phyloP scores from a whole-genome alignment of 2,888 invertebrate genomes.

The Lochmaea crataegi region DNA sequence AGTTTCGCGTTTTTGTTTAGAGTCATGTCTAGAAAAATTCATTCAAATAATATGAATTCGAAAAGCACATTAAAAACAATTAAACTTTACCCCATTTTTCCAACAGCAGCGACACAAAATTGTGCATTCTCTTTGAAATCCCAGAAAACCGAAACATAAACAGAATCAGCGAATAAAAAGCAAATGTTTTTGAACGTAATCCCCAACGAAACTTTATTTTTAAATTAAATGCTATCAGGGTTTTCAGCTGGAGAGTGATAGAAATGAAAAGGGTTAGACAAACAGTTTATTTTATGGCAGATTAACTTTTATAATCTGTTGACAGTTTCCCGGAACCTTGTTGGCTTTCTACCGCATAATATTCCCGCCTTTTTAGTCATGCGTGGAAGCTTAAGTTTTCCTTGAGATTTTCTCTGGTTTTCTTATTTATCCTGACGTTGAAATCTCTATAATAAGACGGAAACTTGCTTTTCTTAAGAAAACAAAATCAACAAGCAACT shows the following conservation, averaged over 20 bases:
- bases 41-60: not conserved
- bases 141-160: conserved; percentile 48
- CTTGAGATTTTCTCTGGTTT: conserved; percentile 41
- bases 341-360: conserved; percentile 52
- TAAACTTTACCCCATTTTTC: conserved; percentile 29
- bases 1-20: not conserved
- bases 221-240: conserved; percentile 54
- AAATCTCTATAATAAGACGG: conserved; percentile 45
- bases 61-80: conserved; percentile 23
- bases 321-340: conserved; percentile 60
- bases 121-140: conserved; percentile 44
- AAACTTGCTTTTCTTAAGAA: conserved; percentile 3
- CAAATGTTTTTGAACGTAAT: conserved; percentile 50
- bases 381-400: conserved; percentile 42
- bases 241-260: conserved; percentile 44
- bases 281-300: conserved; percentile 62
- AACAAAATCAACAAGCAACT: too few relatives aligned
- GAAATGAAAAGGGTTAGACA: conserved; percentile 58
- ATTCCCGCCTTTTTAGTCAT: conserved; percentile 47
- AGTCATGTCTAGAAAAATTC: not conserved
- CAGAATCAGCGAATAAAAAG: conserved; percentile 49
- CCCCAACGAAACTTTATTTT: conserved; percentile 51
- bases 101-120: conserved; percentile 31
- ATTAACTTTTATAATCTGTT: conserved; percentile 64
- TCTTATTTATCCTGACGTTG: conserved; percentile 48